A percentile compares a stretch with the other conserved stretches of the same genome.
These are phyloP conservation scores for Triplophysa bombifrons DNA, from an alignment of 2,797 vertebrate genomes.

Conservation along the genomic window DNA sequence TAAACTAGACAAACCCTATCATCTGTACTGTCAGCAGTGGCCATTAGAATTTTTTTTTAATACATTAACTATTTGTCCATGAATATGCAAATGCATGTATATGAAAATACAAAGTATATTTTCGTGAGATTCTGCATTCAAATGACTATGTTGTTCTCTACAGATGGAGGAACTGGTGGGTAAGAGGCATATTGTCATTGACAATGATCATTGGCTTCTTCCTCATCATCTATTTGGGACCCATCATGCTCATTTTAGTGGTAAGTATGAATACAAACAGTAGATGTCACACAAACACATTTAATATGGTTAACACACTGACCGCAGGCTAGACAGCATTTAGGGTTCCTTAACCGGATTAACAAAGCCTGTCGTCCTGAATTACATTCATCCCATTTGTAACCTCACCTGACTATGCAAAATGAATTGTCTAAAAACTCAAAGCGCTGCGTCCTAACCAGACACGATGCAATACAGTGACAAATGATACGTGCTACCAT, in stretches of 20 bases:
- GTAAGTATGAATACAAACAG: constrained; percentile 60
- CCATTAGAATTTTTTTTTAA: no score
- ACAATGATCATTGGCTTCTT: constrained; percentile 93
- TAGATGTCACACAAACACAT: constrained; percentile 7
- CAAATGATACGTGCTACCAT: not conserved
- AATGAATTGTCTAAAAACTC: not conserved
- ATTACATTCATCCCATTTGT: not conserved
- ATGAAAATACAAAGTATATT: no score
- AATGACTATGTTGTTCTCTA: constrained; percentile 28
- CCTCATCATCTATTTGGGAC: constrained; percentile 92
- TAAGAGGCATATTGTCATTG: constrained; percentile 92
- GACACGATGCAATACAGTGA: not conserved
- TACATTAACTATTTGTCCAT: no score
- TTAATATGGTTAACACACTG: not conserved
- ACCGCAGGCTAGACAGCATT: not conserved
- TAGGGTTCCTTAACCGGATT: not conserved
- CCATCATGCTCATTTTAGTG: constrained; percentile 86
- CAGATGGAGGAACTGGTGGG: constrained; percentile 99
- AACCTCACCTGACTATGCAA: constrained; percentile 3
- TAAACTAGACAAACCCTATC: no score
- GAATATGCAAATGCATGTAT: not conserved
- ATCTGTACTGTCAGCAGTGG: not conserved
- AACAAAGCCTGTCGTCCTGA: not conserved
- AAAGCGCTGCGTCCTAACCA: not conserved
- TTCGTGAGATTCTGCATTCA: not conserved